Conservation (phyloP, 1,140 invertebrate genomes). For the Diploscapter pachys region DNA sequence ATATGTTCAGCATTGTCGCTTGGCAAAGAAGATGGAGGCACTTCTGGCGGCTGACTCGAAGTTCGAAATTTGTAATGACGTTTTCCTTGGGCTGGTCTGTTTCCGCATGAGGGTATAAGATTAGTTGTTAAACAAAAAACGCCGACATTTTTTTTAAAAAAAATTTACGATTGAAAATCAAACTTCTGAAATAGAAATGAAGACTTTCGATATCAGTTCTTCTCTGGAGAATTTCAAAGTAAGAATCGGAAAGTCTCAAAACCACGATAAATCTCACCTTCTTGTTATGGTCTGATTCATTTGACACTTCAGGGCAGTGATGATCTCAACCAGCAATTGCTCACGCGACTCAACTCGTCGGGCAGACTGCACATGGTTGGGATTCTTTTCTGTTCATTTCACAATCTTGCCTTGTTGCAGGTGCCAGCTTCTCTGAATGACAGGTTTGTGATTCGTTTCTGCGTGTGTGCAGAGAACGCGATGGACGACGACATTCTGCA, state of each 20-base stretch:
- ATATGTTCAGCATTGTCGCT: conserved; percentile 71
- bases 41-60: conserved; percentile 78
- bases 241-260: too few relatives aligned
- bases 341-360: conserved; percentile 89
- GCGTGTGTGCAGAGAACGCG: conserved; percentile 85
- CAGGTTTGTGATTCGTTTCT: conserved; percentile 76
- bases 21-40: conserved; percentile 88
- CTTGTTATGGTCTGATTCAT: not conserved
- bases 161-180: too few relatives aligned
- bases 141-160: too few relatives aligned
- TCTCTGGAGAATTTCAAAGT: too few relatives aligned
- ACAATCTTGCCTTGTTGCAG: not conserved
- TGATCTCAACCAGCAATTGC: conserved; percentile 84
- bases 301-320: conserved; percentile 70
- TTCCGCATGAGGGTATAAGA: conserved; percentile 77
- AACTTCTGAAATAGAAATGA: too few relatives aligned
- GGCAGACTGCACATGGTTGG: conserved; percentile 91
- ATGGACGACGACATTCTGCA: conserved; percentile 50
- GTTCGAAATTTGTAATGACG: conserved; percentile 91
- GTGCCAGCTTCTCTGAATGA: conserved; percentile 55
- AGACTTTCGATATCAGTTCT: too few relatives aligned
- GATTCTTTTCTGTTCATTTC: conserved; percentile 55
- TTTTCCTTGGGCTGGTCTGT: conserved; percentile 86
- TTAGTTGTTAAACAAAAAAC: not conserved
- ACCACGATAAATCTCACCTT: not conserved